phyloP scores from a whole-genome alignment of 2,888 invertebrate genomes.

The Thalpophila matura region DNA sequence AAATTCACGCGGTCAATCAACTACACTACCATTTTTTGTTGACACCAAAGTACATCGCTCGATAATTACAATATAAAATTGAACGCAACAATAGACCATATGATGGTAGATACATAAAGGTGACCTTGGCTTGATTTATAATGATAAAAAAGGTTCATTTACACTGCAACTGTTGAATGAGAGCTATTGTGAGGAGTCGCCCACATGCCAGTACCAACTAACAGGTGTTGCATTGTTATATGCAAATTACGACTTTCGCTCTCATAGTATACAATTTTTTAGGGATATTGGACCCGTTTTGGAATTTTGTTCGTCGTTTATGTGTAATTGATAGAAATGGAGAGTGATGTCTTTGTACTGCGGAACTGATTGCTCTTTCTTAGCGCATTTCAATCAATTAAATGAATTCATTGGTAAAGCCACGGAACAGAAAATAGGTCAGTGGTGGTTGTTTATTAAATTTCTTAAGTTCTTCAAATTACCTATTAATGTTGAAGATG shows the following conservation, averaged over 20 bases:
- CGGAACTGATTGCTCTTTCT: conserved; percentile 7
- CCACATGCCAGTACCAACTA: conserved; percentile 81
- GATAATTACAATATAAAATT: conserved; percentile 58
- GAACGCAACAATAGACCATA: conserved; percentile 69
- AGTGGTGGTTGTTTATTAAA: too few species aligned
- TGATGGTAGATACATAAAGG: conserved; percentile 81
- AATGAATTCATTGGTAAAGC: neutral
- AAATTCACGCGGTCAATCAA: conserved; percentile 44
- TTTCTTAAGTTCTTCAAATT: too few species aligned
- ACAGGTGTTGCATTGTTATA: conserved; percentile 90
- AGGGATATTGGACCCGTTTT: conserved; percentile 63
- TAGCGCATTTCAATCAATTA: neutral
- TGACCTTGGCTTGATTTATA: conserved; percentile 85
- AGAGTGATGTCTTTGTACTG: conserved; percentile 37
- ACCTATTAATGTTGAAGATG: too few species aligned
- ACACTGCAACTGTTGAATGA: conserved; percentile 88
- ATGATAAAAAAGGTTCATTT: conserved; percentile 90
- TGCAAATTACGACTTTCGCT: conserved; percentile 90
- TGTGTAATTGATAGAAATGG: conserved; percentile 52
- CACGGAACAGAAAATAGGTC: too few species aligned
- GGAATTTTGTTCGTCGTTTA: conserved; percentile 42
- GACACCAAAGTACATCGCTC: conserved; percentile 42
- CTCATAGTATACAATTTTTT: conserved; percentile 81
- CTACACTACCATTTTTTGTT: conserved; percentile 43
- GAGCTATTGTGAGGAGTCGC: conserved; percentile 84